A percentile compares a stretch with the other conserved stretches of the same genome.
These are phyloP conservation scores for Trinorchestia longiramus DNA, from an alignment of 1,140 invertebrate genomes.

Conservation along the genomic window DNA sequence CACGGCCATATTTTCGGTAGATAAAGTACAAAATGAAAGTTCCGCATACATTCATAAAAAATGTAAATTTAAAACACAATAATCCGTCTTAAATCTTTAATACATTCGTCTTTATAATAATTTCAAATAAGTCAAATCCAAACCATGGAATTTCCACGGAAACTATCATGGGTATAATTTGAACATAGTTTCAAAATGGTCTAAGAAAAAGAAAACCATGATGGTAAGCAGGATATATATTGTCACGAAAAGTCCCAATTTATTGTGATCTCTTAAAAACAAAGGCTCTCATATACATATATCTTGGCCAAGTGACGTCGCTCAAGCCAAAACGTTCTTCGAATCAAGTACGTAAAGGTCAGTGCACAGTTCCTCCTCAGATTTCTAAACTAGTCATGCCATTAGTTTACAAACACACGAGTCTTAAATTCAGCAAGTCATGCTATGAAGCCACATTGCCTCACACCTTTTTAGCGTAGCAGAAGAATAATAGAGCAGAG, in stretches of 20 bases:
- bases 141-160: no score
- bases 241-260: background rate
- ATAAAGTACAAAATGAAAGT: no score
- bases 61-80: no score
- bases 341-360: background rate
- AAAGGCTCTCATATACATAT: background rate
- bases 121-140: background rate
- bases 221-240: no score
- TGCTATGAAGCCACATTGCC: background rate
- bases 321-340: background rate
- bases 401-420: background rate
- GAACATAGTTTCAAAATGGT: background rate
- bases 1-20: no score
- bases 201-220: background rate
- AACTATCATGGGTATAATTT: background rate
- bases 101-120: no score
- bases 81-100: no score
- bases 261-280: background rate
- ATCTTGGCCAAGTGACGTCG: background rate
- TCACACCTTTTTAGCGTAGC: conserved; percentile 6
- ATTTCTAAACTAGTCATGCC: background rate
- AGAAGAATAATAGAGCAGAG: background rate
- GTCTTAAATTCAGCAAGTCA: background rate
- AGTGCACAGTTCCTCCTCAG: background rate
- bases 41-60: background rate